Base-by-base conservation (phyloP, 1,140 invertebrate genomes). In the Drosophila oshimai region DNA sequence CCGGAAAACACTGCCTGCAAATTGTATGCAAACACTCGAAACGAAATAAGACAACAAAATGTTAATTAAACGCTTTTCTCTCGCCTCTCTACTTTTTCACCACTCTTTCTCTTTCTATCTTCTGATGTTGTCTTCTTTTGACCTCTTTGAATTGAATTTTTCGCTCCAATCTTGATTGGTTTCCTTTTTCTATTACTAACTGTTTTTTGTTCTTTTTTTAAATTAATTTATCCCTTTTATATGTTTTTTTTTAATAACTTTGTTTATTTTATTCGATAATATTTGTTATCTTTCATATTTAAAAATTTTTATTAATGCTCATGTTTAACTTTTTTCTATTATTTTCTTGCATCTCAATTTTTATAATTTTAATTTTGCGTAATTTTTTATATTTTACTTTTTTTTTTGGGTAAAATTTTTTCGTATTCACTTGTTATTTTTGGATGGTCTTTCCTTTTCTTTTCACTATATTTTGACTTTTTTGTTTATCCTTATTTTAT, bases 1-100 rank as follows among this genome's bases (percentile, higher is more conserved):
- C 37, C 34, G 20, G 24, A 37, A 45, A 33, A 86, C 75, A 86
- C 81, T 86, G 81, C 73, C 68, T 81, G 76, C 47, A 71, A 84
- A 75, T 73, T 87, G 81, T 76, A 80, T 75, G 67, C 39, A 62
- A 86, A 69, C 53, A 55, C 49, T 44, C 22, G 42, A 78, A 54
- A 24, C 37, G 24, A 67, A 75, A 75, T 79, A 65, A 64, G 33
- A 51, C 58, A 77, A 57, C 70, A 57, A 72, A 58, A 64, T 49
- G 53, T 58, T 74, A 67, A 74, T 74, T 47, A 55, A 54, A 64
- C 18, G 33, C 34, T 54, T 64, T 46, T 29, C 46, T 20, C 50
- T 12, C 39, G 53, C 28, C 53, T 34, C 37, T 62, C 28, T 55
- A 12, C 37, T 58, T 31, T 49, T 12, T 18, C 10, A 17, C 22